A percentile compares a stretch with the other conserved stretches of the same genome.
Conservation (phyloP, 2,888 invertebrate genomes). For the Athalia cordata region DNA sequence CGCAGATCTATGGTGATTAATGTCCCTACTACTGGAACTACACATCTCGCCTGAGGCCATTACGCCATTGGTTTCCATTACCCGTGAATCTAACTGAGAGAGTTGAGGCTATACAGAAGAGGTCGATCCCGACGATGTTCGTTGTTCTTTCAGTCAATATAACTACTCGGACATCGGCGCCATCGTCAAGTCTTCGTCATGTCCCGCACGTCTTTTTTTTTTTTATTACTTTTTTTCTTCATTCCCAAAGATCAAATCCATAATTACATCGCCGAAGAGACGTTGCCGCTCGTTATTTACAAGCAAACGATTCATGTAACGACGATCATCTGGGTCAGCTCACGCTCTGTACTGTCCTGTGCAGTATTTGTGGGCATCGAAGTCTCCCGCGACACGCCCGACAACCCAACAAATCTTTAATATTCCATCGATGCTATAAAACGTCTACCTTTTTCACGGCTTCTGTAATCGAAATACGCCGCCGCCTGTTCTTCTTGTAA, state of each 20-base stretch:
- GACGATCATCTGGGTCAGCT: conserved; percentile 54
- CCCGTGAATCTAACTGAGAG: conserved; percentile 15
- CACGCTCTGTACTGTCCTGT: conserved; percentile 1
- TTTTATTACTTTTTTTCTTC: too few relatives aligned
- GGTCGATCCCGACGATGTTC: background rate
- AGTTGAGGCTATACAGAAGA: background rate
- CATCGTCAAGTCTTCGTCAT: too few relatives aligned
- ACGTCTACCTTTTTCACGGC: conserved; percentile 55
- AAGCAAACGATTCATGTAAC: conserved; percentile 32
- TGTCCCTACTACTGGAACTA: conserved; percentile 48
- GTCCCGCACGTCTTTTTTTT: too few relatives aligned
- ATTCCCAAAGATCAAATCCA: too few relatives aligned
- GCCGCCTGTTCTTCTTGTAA: conserved; percentile 10
- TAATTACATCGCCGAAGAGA: too few relatives aligned
- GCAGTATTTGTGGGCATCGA: conserved; percentile 18
- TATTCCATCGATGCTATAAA: conserved; percentile 58
- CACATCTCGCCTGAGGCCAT: conserved; percentile 45
- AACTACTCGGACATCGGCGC: conserved; percentile 2
- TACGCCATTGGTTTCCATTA: conserved; percentile 14
- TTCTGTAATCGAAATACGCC: conserved; percentile 53
- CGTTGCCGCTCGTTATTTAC: conserved; percentile 2
- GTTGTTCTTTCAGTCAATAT: conserved; percentile 1
- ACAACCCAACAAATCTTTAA: conserved; percentile 55
- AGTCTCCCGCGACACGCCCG: conserved; percentile 36
- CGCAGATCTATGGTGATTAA: conserved; percentile 57